A percentile compares a stretch with the other conserved stretches of the same genome.
Evolutionary conservation across 2,797 vertebrate genomes (phyloP).

Genomic region (Valencia hispanica): DNA sequence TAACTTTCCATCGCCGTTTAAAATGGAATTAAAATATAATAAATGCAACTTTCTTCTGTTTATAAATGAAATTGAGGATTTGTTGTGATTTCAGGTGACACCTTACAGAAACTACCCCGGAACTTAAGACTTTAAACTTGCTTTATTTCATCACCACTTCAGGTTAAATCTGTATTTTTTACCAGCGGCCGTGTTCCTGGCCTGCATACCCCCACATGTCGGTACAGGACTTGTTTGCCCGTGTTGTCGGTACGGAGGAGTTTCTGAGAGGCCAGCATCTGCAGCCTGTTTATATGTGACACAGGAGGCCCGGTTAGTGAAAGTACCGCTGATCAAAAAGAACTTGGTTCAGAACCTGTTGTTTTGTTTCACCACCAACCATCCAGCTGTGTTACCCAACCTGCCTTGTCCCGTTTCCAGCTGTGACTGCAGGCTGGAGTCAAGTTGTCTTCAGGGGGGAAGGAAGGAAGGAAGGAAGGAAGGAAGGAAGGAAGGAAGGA

Average conservation of each 20-base stretch:
- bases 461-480: too few relatives aligned
- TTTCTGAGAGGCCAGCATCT: conserved; percentile 6
- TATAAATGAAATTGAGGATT: too few relatives aligned
- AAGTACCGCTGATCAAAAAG: background rate
- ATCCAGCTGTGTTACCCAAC: background rate
- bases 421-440: conserved; percentile 37
- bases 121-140: too few relatives aligned
- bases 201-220: conserved; percentile 6
- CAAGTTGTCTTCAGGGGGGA: conserved; percentile 50
- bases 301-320: background rate
- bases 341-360: background rate
- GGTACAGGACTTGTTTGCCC: background rate
- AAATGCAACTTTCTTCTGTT: too few relatives aligned
- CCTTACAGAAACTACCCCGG: too few relatives aligned
- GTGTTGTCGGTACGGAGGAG: background rate
- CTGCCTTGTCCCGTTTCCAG: background rate
- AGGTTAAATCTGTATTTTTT: background rate
- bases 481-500: too few relatives aligned
- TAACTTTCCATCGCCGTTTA: too few relatives aligned
- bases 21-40: too few relatives aligned
- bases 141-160: too few relatives aligned
- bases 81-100: too few relatives aligned
- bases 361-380: background rate
- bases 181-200: too few relatives aligned
- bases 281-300: conserved; percentile 3